A percentile compares a stretch with the other conserved stretches of the same genome.
phyloP scores from a whole-genome alignment of 2,888 invertebrate genomes.

The Dioctria rufipes region DNA sequence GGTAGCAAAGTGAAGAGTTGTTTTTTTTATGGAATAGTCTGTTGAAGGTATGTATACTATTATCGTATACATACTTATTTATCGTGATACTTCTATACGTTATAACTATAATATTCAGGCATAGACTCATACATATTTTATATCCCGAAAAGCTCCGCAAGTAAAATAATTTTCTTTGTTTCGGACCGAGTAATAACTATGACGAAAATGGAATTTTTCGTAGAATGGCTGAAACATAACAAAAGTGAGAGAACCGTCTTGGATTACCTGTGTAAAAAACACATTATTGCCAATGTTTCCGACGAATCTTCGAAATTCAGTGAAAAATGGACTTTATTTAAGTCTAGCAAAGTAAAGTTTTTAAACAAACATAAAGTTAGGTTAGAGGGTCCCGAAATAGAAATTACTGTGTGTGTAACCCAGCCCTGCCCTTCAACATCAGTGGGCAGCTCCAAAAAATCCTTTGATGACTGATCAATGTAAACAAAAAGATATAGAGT shows the following conservation, averaged over 20 bases:
- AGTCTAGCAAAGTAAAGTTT: no score
- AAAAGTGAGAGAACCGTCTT: no score
- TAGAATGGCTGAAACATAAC: no score
- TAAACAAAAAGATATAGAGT: background rate
- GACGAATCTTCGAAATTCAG: background rate
- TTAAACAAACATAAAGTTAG: background rate
- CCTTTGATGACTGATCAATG: background rate
- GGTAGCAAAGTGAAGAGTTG: no score
- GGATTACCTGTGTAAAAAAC: no score
- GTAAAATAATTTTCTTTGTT: background rate
- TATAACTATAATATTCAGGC: background rate
- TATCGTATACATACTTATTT: background rate
- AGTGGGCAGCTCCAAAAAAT: background rate
- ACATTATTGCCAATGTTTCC: no score
- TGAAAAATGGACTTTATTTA: background rate
- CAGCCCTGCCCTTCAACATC: background rate
- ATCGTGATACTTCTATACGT: background rate
- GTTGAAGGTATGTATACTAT: background rate
- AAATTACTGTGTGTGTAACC: background rate
- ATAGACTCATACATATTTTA: no score
- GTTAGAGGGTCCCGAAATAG: background rate
- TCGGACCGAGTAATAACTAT: no score
- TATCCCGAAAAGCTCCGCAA: background rate
- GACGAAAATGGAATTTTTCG: no score
- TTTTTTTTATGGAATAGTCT: no score